Conservation (phyloP, 2,797 vertebrate genomes). For the Acomys russatus region DNA sequence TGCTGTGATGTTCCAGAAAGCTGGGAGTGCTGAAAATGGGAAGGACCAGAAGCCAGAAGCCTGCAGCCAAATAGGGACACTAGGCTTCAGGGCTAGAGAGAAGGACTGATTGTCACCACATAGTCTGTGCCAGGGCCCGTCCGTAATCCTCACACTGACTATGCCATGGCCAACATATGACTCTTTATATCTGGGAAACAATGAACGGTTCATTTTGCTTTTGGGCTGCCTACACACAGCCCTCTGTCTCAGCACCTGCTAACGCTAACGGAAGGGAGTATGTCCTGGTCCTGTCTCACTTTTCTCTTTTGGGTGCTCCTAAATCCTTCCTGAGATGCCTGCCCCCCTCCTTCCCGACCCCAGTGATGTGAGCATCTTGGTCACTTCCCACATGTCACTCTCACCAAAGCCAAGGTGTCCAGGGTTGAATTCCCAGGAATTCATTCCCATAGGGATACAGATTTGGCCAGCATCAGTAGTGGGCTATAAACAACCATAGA, state of each 20-base stretch:
- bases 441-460: not conserved
- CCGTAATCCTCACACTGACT: too few species aligned
- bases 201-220: not conserved
- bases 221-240: not conserved
- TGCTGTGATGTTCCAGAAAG: not conserved
- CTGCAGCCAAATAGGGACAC: not conserved
- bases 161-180: fast-evolving
- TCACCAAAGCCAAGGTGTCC: not conserved
- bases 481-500: not conserved
- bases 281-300: not conserved
- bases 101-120: not conserved
- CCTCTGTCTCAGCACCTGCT: not conserved
- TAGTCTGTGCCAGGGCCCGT: not conserved
- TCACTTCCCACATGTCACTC: not conserved
- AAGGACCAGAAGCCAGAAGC: too few species aligned
- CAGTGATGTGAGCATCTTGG: not conserved
- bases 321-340: not conserved
- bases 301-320: not conserved
- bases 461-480: not conserved
- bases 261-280: fast-evolving
- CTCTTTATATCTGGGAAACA: not conserved
- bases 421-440: not conserved
- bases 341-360: too few species aligned
- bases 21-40: not conserved
- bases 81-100: fast-evolving